Base-by-base conservation (phyloP, 2,888 invertebrate genomes). In the Leuctra nigra region DNA sequence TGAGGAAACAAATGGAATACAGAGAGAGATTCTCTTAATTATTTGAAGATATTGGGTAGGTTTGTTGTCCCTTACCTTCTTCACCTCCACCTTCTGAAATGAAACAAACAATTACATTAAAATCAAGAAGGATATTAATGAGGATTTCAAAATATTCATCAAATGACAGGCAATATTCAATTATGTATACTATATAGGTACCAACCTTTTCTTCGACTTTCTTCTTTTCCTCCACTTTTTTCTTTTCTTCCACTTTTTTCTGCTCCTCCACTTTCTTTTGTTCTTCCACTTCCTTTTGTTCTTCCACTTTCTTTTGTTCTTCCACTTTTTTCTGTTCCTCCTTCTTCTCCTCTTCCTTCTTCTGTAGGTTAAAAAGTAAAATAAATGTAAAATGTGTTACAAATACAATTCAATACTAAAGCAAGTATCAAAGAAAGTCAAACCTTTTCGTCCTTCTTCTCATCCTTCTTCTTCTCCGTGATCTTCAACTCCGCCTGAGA, bases 401-500 rank as follows among this genome's bases (percentile, higher is more conserved):
- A 44, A n/a, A 55, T 53, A 52, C 13, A 54, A 52, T 18, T 46
- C 36, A 9, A 55, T 38, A 53, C 25, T 11, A 22, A 52, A n/a
- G n/a, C 46, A 54, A 23, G 11, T 54, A 2, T 14, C 35, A 33
- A 20, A 4, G 14, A n/a, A 38, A 53, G 24, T 23, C 23, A 6
- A 11, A 35, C 35, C 13, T 52, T 20, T 38, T 52, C 13, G 29
- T 52, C 57, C 50, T 50, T 50, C n/a, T 50, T 33, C 18, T 50
- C 53, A 2, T 33, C 41, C 47, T 47, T 23, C 22, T 52, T 47
- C 68, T 65, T 65, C 76, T 77, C 77, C 63, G 77, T 82, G 11
- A 98, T 85, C 20, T 87, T 88, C 57, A 99, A 78, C 66, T 89
- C 86, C 47, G 95, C 91, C 44, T 84, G 82, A 1, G 90, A 88